Percentiles rank a stretch among this genome's conserved stretches.
Conservation (phyloP, 2,797 vertebrate genomes). For the Diceros bicornis region DNA sequence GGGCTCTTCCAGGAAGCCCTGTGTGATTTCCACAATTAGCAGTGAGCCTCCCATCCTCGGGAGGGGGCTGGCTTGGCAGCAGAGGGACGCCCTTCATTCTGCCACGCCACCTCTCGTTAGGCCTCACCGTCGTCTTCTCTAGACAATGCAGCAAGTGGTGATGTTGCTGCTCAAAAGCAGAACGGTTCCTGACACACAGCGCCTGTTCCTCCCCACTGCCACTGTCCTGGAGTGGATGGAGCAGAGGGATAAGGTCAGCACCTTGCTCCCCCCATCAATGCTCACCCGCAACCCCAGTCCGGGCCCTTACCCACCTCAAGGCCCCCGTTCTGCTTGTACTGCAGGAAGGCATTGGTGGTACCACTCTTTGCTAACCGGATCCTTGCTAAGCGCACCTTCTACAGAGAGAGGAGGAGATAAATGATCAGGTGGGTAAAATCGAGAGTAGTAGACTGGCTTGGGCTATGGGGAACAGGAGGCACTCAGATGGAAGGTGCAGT, state of each 20-base stretch:
- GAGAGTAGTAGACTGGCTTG: background rate
- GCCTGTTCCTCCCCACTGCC: conserved; percentile 88
- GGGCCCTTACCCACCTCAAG: conserved; percentile 87
- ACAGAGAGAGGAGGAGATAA: conserved; percentile 68
- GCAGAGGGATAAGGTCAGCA: conserved; percentile 43
- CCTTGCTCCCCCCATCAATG: background rate
- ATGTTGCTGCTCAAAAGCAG: conserved; percentile 93
- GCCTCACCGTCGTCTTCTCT: conserved; percentile 93
- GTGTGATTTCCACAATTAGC: background rate
- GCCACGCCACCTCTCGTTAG: background rate
- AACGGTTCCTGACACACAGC: conserved; percentile 91
- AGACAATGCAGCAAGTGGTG: conserved; percentile 94
- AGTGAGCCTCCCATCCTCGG: background rate
- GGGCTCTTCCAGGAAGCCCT: conserved; percentile 63
- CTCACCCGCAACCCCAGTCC: background rate
- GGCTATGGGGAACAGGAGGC: background rate
- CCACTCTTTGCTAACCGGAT: conserved; percentile 96
- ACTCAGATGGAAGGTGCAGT: background rate
- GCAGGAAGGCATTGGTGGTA: conserved; percentile 95
- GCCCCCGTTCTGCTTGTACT: conserved; percentile 93
- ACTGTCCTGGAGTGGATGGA: conserved; percentile 85
- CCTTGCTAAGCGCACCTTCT: conserved; percentile 95
- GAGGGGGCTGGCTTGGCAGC: background rate
- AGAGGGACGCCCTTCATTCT: background rate
- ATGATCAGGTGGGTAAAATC: background rate